Conservation (phyloP, 2,113 vertebrate genomes). For the Carlito syrichta region DNA sequence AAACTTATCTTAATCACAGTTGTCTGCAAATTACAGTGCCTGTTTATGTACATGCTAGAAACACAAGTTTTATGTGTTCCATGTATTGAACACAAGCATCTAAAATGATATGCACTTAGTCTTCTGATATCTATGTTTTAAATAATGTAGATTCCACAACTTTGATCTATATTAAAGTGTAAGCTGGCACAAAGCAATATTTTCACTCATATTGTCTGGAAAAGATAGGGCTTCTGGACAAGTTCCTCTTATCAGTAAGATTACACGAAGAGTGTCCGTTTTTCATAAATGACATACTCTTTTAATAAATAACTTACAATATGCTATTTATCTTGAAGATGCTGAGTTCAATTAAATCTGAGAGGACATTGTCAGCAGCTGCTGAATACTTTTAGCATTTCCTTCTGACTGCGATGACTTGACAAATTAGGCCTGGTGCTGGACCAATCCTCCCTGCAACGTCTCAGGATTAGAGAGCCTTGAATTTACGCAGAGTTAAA, state of each 20-base stretch:
- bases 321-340: background rate
- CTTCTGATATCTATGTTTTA: background rate
- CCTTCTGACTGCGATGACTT: background rate
- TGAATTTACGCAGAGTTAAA: background rate
- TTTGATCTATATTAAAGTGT: background rate
- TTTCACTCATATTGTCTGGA: background rate
- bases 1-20: slow-evolving; percentile 15
- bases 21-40: background rate
- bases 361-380: background rate
- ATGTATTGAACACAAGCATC: background rate
- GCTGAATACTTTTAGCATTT: background rate
- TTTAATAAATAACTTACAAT: background rate
- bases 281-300: background rate
- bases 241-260: slow-evolving; percentile 17
- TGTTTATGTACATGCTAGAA: background rate
- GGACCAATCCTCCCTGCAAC: background rate
- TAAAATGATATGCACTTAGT: background rate
- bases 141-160: background rate
- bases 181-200: background rate
- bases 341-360: background rate
- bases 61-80: background rate
- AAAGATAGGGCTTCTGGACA: background rate
- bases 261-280: background rate
- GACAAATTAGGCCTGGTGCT: background rate
- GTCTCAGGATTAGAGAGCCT: background rate